phyloP scores from a whole-genome alignment of 2,888 invertebrate genomes.

The Archips xylosteana region DNA sequence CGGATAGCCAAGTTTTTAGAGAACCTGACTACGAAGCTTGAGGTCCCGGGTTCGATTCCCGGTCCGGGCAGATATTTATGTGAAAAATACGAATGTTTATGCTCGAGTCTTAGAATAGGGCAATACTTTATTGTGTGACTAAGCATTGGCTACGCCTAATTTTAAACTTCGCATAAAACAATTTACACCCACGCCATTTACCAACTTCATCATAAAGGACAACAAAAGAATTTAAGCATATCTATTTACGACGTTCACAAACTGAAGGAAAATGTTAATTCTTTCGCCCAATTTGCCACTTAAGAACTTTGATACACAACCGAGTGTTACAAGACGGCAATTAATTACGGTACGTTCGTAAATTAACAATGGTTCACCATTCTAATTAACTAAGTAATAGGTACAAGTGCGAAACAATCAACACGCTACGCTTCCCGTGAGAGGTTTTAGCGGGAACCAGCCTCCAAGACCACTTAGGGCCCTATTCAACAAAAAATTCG shows the following conservation, averaged over 20 bases:
- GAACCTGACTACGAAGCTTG: no score
- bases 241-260: not conserved
- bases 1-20: no score
- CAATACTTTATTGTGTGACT: no score
- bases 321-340: conserved; percentile 16
- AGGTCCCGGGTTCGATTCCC: no score
- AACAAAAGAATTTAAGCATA: not conserved
- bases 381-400: conserved; percentile 24
- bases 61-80: no score
- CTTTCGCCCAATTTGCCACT: conserved; percentile 16
- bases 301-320: conserved; percentile 20
- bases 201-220: not conserved
- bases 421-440: conserved; percentile 2
- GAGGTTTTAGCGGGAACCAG: not conserved
- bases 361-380: conserved; percentile 18
- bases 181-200: no score
- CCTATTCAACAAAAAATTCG: not conserved
- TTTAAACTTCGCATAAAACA: not conserved
- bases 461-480: not conserved
- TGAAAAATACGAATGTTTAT: no score
- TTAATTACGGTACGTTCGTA: conserved; percentile 18
- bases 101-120: no score
- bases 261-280: not conserved
- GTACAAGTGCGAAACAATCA: conserved; percentile 11
- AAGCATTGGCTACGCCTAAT: not conserved